Base-by-base conservation (phyloP, 1,140 invertebrate species). In the Gonioctena quinquepunctata region DNA sequence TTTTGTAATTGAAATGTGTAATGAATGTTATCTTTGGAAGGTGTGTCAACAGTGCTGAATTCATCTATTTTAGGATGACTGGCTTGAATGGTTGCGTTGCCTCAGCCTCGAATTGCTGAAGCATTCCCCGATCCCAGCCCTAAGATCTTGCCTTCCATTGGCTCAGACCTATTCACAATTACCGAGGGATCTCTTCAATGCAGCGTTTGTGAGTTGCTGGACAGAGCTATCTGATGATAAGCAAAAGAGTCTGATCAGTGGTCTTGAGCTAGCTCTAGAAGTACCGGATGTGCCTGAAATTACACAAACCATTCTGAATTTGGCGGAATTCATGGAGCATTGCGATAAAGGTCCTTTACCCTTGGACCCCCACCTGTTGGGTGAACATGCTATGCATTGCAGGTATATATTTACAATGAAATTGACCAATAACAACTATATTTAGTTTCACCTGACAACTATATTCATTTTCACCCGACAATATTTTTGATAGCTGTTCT, bases 291-390 rank as follows among this genome's bases (percentile, higher is more conserved):
- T 98, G 59, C 95, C 97, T 0, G 98, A 99, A 83, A 93, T 99
- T 26, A 99, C 97, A 0, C 97, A 99, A 80, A 97, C 97, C 0
- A 94, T 99, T 68, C 85, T 99, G 1, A 99, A 99, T 85, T 85
- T 99, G 23, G 97, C 97, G 0, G 98, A 99, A 84, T 99, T 99
- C 78, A 99, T 99, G 96, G 98, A 99, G 78, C 98, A 99, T 80
- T 99, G 96, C 81, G 98, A 99, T 80, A 95, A 95, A 69, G 96
- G 97, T 13, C 94, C 96, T 0, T 84, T 99, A 63, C 96, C 97
- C 0, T 87, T 99, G 19, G 92, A 96, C 68, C 90, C 93, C 0
- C 91, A 93, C 57, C 83, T 99, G 18, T 80, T 95, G 0, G 93
- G 93, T 0, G 91, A 94, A 70, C 85, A 92, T 28, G 94, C 94